Evolutionary conservation across 2,888 invertebrate genomes (phyloP), one percentile per base, ranked within the genome.

Genomic region (Eulithis prunata): DNA sequence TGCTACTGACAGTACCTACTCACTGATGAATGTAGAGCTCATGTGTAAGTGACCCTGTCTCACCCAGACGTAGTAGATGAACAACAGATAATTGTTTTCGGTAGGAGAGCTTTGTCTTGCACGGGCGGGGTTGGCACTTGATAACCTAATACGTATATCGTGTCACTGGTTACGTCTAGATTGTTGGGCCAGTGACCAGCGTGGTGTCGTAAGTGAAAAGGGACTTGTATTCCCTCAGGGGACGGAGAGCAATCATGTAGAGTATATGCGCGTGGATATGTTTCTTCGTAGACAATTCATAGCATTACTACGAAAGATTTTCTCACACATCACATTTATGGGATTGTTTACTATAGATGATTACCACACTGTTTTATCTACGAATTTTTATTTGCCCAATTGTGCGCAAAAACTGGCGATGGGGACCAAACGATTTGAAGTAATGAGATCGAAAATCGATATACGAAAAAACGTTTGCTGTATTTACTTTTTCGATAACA

Each of bases 401-500:
- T 49, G 2, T 57, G 57, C 52, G 56, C 52, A 46, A 53, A 53
- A 61, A 57, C 0, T 11, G 7, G 52, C 55, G 1, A 36, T 38
- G 7, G 46, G 55, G 1, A 36, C 51, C 51, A 51, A 49, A 55
- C 54, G 47, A 56, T 38, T 60, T 45, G 36, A 14, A 57, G 54
- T 65, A 53, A 62, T 47, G 38, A 54, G 45, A 55, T 66, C 45
- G 32, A 32, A 54, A 65, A 62, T 62, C 58, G 56, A 61, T 64
- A 46, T 46, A 45, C 28, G 58, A 59, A 12, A 32, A 65, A 57
- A 55, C 59, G 51, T 61, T 53, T 46, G 45, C 59, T 38, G 55
- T 51, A 56, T 55, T 49, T 55, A 60, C 38, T 13, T 68, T 68
- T 64, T 52, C 66, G 36, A 32, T 60, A 69, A 56, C 56, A 60